Base-by-base conservation (phyloP, 2,888 invertebrate genomes). In the Philopedon plagiatum region DNA sequence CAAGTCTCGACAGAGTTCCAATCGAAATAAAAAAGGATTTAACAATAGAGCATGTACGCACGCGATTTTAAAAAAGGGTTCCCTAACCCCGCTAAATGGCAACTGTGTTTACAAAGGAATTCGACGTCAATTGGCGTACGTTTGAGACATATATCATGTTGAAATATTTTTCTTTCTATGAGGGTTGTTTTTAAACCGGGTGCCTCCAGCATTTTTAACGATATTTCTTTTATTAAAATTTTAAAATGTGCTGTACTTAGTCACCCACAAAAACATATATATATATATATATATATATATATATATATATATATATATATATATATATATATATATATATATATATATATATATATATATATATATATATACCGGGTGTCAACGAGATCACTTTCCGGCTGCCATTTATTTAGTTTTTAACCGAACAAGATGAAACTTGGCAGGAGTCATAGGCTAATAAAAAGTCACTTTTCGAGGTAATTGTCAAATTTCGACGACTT, bases 51-150 rank as follows among this genome's bases (percentile, higher is more conserved):
- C 11, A 56, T 69, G 46, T 69, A 56, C 51, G 64, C 70, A 70
- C 70, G 70, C 70, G 63, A 70, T 70, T 62, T 61, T 29, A 57
- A 70, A 70, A 57, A 64, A 64, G 62, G 69, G 62, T 58, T 46
- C 15, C 44, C 51, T 51, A 49, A 18, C 67, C 61, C 54, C 29
- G 51, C 54, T 51, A 51, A 13, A 29, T 18, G 44, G 66, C 71
- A 71, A 71, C 71, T 71, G 71, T 71, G 62, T 71, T 66, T 61
- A 71, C 71, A 71, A 71, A 56, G 32, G 72, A 57, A 62, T 65
- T 54, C 51, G 56, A 13, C 49, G 39, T 65, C 34, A 54, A 41
- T 57, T 60, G 67, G 54, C 49, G 62, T 67, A 67, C 72, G 63
- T 72, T 67, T 32, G 39, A 61, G 34, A 72, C 72, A 72, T 72